These are phyloP conservation scores for Rhingia rostrata DNA, from an alignment of 2,888 invertebrate species.

Conservation along the genomic window DNA sequence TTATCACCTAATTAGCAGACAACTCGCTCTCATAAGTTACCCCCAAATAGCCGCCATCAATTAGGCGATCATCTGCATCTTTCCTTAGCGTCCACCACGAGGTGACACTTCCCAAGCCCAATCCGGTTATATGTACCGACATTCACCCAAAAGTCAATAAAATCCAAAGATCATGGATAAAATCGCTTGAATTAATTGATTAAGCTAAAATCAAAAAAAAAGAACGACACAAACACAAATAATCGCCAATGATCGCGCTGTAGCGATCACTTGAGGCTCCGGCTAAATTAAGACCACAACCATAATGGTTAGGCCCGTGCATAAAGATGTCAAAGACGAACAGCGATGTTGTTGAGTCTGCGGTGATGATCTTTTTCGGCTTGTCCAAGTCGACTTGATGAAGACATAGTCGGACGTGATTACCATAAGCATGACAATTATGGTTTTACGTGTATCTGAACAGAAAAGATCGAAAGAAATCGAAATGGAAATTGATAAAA, in stretches of 20 bases:
- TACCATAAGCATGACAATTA: slow-evolving; percentile 54
- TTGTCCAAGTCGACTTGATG: slow-evolving; percentile 31
- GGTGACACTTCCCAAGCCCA: slow-evolving; percentile 48
- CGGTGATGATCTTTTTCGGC: slow-evolving; percentile 14
- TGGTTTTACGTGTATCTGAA: slow-evolving; percentile 9
- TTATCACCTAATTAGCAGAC: slow-evolving; percentile 74
- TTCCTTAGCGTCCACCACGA: background rate
- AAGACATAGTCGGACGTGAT: slow-evolving; percentile 38
- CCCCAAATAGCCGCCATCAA: slow-evolving; percentile 69
- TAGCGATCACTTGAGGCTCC: slow-evolving; percentile 11
- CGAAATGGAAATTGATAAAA: background rate
- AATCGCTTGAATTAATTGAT: slow-evolving; percentile 73
- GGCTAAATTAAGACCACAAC: slow-evolving; percentile 39
- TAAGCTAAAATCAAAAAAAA: slow-evolving; percentile 60
- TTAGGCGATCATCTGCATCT: slow-evolving; percentile 51
- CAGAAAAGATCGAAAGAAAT: slow-evolving; percentile 13
- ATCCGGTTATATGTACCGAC: slow-evolving; percentile 23
- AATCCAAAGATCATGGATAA: slow-evolving; percentile 70
- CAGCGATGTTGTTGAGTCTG: slow-evolving; percentile 18
- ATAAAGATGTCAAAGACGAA: slow-evolving; percentile 68
- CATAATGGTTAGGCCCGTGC: slow-evolving; percentile 37
- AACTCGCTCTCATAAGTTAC: slow-evolving; percentile 71
- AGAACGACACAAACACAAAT: slow-evolving; percentile 27
- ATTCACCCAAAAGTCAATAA: slow-evolving; percentile 46
- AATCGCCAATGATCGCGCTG: slow-evolving; percentile 10